Conservation (phyloP, 2,888 invertebrate genomes). For the Polyploca ridens region DNA sequence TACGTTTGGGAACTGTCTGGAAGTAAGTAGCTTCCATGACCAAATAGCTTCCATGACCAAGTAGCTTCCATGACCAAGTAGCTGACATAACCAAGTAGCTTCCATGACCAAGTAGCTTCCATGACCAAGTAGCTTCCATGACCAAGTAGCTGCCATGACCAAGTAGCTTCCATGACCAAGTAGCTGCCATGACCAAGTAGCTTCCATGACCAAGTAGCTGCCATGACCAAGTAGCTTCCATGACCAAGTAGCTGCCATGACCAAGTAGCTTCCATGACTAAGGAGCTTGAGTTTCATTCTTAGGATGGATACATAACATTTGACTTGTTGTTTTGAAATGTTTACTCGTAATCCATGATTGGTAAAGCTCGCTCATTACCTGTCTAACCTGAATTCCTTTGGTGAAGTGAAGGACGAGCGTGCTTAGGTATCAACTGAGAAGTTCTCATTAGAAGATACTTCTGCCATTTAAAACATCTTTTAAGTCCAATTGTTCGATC, state of each 20-base stretch:
- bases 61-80: conserved; percentile 10
- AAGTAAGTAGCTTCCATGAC: conserved; percentile 23
- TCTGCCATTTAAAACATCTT: too few relatives aligned
- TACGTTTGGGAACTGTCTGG: conserved; percentile 25
- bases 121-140: conserved; percentile 15
- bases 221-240: conserved; percentile 15
- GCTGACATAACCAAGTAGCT: too few relatives aligned
- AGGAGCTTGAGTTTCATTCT: too few relatives aligned
- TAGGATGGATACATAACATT: too few relatives aligned
- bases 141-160: conserved; percentile 14
- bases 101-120: conserved; percentile 15
- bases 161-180: conserved; percentile 20
- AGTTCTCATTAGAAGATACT: too few relatives aligned
- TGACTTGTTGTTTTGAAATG: too few relatives aligned
- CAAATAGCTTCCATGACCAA: conserved; percentile 18
- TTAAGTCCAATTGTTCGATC: too few relatives aligned
- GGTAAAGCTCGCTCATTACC: too few relatives aligned
- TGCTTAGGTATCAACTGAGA: too few relatives aligned
- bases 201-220: conserved; percentile 14
- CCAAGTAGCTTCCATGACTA: conserved; percentile 15
- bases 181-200: conserved; percentile 15
- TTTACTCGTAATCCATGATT: too few relatives aligned
- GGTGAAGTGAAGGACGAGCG: too few relatives aligned
- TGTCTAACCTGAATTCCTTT: too few relatives aligned
- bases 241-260: conserved; percentile 14